phyloP scores from a whole-genome alignment of 2,113 vertebrate genomes.

The Proteles cristata region DNA sequence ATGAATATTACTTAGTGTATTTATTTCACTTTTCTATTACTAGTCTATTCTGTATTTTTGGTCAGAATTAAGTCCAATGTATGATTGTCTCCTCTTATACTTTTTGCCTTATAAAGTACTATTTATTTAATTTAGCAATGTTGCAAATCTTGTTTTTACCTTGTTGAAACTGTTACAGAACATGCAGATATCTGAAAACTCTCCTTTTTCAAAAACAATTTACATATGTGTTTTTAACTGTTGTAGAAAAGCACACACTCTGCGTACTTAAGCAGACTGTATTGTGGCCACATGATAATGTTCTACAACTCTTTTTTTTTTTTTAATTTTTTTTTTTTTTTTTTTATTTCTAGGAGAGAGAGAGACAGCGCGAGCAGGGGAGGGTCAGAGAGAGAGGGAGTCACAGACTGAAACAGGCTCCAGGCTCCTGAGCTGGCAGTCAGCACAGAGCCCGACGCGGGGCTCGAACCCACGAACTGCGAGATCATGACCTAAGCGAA shows the following conservation, averaged over 20 bases:
- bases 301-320: too few relatives aligned
- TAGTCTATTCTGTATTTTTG: neutral
- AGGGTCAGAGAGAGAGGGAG: too few relatives aligned
- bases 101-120: neutral
- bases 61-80: neutral
- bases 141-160: neutral
- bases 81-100: neutral
- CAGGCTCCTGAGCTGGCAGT: too few relatives aligned
- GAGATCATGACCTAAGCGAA: too few relatives aligned
- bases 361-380: too few relatives aligned
- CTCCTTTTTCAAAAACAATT: neutral
- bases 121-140: neutral
- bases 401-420: too few relatives aligned
- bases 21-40: neutral
- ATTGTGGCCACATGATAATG: neutral
- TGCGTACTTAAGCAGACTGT: neutral
- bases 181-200: neutral
- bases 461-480: too few relatives aligned
- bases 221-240: neutral
- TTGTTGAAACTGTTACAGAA: neutral
- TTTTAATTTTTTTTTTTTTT: too few relatives aligned
- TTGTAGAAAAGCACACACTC: neutral
- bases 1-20: neutral
- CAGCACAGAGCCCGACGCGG: too few relatives aligned
- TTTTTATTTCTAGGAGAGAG: too few relatives aligned